A percentile compares a stretch with the other conserved stretches of the same genome.
Evolutionary conservation across 2,888 invertebrate species (phyloP).

Genomic region (Neocrepidodera transversa): DNA sequence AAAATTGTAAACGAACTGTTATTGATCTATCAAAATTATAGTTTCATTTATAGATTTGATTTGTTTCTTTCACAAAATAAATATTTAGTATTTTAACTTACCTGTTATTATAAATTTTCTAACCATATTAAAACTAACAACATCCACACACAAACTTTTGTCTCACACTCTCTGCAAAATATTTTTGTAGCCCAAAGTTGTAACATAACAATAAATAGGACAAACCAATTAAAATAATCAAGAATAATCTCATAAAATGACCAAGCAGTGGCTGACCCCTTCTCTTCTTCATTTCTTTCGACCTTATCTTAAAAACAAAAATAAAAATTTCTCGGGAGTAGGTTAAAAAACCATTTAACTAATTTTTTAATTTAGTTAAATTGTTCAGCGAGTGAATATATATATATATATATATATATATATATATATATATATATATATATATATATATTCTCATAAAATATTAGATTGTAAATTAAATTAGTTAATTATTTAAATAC

Average conservation of each 20-base stretch:
- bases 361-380: not conserved
- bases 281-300: not conserved
- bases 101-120: constrained; percentile 5
- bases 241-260: not conserved
- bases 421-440: too few species aligned
- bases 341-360: too few species aligned
- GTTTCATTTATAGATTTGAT: too few species aligned
- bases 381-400: too few species aligned
- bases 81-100: not conserved
- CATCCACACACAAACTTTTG: not conserved
- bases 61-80: too few species aligned
- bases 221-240: constrained; percentile 8
- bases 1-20: too few species aligned
- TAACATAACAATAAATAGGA: constrained; percentile 3
- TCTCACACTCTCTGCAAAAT: not conserved
- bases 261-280: not conserved
- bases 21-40: too few species aligned
- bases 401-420: too few species aligned
- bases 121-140: not conserved
- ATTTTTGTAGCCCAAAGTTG: not conserved
- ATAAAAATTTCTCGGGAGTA: not conserved
- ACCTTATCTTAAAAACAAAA: not conserved
- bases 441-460: too few species aligned
- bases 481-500: too few species aligned
- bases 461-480: too few species aligned